Percentiles rank a stretch among this genome's conserved stretches.
Evolutionary conservation across 2,113 vertebrate species (phyloP).

Genomic region (Notarius quadriscutis): DNA sequence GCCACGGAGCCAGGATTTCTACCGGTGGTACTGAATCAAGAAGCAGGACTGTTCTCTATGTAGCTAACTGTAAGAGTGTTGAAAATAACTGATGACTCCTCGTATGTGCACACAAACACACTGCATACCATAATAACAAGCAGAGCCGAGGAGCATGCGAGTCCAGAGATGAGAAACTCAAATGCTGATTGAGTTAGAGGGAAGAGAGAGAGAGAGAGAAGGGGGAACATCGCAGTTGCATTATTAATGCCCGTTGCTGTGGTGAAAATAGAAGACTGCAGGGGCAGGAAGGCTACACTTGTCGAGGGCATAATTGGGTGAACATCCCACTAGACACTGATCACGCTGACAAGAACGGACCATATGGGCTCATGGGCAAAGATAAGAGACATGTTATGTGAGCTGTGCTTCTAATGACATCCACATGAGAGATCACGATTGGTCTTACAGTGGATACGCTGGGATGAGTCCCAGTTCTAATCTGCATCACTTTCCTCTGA

Average conservation of each 20-base stretch:
- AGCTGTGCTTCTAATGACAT: slow-evolving; percentile 9
- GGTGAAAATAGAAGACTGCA: slow-evolving; percentile 28
- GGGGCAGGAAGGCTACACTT: background rate
- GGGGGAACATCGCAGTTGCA: slow-evolving; percentile 40
- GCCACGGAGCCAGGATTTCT: background rate
- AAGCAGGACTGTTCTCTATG: background rate
- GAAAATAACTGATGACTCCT: background rate
- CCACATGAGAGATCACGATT: background rate
- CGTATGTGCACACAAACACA: slow-evolving; percentile 13
- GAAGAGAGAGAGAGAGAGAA: slow-evolving; percentile 33
- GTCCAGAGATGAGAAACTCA: background rate
- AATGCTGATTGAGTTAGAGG: background rate
- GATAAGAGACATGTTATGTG: slow-evolving; percentile 22
- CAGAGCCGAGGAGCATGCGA: background rate
- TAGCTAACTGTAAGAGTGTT: background rate
- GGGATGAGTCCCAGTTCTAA: background rate
- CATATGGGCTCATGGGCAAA: background rate
- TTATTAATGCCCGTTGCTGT: slow-evolving; percentile 58
- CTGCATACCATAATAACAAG: background rate
- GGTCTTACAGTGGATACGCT: background rate
- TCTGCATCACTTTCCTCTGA: background rate
- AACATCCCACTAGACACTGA: slow-evolving; percentile 29
- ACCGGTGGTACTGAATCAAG: background rate
- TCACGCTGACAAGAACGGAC: slow-evolving; percentile 18
- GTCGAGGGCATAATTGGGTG: slow-evolving; percentile 43